Percentiles rank a stretch among this genome's conserved stretches.
These are phyloP conservation scores for Glareola pratincola DNA, from an alignment of 2,113 vertebrate genomes.

Conservation along the genomic window DNA sequence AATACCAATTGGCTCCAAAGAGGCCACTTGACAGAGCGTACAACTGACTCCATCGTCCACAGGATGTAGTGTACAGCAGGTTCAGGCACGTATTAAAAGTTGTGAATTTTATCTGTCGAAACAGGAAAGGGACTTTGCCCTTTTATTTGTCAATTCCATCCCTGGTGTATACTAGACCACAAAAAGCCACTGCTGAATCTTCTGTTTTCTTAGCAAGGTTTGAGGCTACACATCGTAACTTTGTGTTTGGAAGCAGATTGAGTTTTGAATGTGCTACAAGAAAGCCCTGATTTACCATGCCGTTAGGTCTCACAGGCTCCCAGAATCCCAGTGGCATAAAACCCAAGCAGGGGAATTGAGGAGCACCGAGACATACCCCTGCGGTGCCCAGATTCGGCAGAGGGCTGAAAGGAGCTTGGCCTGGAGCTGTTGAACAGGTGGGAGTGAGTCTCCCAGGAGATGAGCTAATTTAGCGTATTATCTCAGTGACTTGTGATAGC, in stretches of 20 bases:
- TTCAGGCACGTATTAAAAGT: neutral
- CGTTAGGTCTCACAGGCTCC: neutral
- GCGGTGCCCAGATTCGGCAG: neutral
- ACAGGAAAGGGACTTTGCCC: neutral
- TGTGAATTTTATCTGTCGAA: neutral
- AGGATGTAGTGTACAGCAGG: neutral
- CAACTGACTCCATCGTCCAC: neutral
- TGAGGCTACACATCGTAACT: neutral
- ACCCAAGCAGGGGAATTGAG: neutral
- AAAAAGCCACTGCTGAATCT: neutral
- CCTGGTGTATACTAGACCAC: neutral
- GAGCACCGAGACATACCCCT: neutral
- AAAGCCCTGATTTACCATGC: neutral
- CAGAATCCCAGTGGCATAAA: neutral
- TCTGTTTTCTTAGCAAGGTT: neutral
- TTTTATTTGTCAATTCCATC: neutral
- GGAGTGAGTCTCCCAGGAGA: conserved; percentile 23
- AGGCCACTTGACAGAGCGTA: neutral
- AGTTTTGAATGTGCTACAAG: neutral
- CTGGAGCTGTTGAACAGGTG: conserved; percentile 7
- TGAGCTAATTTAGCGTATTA: neutral
- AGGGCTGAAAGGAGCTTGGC: neutral
- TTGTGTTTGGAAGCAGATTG: neutral
- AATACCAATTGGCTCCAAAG: neutral
- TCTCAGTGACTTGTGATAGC: conserved; percentile 2